These are phyloP conservation scores for Exocentrus adspersus DNA, from an alignment of 2,888 invertebrate genomes.

Conservation along the genomic window DNA sequence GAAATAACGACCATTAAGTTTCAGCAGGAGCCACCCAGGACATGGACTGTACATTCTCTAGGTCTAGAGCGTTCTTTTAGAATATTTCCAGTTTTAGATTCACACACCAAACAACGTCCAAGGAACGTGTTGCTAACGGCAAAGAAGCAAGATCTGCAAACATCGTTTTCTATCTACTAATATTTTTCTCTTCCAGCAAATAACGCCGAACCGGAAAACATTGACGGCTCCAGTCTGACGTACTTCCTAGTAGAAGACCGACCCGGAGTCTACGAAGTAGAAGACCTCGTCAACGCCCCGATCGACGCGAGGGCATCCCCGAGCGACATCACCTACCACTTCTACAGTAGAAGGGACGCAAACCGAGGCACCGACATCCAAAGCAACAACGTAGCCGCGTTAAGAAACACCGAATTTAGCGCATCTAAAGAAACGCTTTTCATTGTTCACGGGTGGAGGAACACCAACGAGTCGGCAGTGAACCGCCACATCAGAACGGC, in stretches of 20 bases:
- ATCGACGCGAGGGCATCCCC: slow-evolving; percentile 25
- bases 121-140: too few relatives aligned
- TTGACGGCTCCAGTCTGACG: neutral
- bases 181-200: neutral
- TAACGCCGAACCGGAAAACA: neutral
- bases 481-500: slow-evolving; percentile 47
- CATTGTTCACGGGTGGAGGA: slow-evolving; percentile 56
- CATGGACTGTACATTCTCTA: too few relatives aligned
- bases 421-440: slow-evolving; percentile 45
- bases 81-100: too few relatives aligned
- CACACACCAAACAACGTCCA: too few relatives aligned
- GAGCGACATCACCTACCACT: slow-evolving; percentile 46
- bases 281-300: slow-evolving; percentile 8
- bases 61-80: too few relatives aligned
- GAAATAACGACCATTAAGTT: too few relatives aligned
- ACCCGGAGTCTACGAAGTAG: neutral
- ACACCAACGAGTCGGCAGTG: slow-evolving; percentile 45
- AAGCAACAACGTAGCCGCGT: neutral
- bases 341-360: slow-evolving; percentile 46
- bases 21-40: too few relatives aligned
- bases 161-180: too few relatives aligned
- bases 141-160: too few relatives aligned
- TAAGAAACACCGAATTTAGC: slow-evolving; percentile 2
- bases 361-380: neutral
- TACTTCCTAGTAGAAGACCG: slow-evolving; percentile 8